Evolutionary conservation across 2,797 vertebrate species (phyloP).

Genomic region (Coendou prehensilis): DNA sequence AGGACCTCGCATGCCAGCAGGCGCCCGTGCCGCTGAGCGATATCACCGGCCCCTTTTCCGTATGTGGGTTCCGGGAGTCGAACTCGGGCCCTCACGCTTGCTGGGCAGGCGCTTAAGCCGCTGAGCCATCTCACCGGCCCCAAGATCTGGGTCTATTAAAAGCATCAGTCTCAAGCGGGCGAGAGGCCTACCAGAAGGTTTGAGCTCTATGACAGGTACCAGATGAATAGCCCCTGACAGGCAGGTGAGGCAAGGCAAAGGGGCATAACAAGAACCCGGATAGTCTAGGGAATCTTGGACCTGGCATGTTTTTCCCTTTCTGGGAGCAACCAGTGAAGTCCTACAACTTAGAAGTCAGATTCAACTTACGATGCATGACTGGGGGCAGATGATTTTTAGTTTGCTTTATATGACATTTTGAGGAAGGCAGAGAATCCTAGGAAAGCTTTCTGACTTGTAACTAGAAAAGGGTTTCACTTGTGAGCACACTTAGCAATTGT

Average conservation of each 20-base stretch:
- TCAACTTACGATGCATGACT: constrained; percentile 61
- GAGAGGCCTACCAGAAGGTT: background rate
- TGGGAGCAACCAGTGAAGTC: constrained; percentile 47
- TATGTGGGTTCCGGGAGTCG: no score
- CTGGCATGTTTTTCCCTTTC: constrained; percentile 76
- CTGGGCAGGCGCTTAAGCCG: no score
- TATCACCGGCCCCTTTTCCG: no score
- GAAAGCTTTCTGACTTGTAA: constrained; percentile 63
- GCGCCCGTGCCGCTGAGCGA: no score
- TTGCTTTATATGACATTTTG: constrained; percentile 55
- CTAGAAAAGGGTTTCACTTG: constrained; percentile 65
- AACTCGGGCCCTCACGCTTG: no score
- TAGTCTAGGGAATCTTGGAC: constrained; percentile 51
- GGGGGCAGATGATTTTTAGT: constrained; percentile 55
- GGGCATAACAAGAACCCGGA: background rate
- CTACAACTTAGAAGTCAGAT: constrained; percentile 63
- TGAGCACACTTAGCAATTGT: constrained; percentile 54
- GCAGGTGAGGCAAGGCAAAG: background rate
- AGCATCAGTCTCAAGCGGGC: background rate
- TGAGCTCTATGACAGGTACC: constrained; percentile 7
- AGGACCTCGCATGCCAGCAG: no score
- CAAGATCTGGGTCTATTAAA: background rate
- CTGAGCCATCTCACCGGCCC: no score
- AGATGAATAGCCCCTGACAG: background rate
- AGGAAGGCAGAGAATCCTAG: constrained; percentile 65